Conservation (phyloP, 1,140 invertebrate genomes). For the Halesus radiatus region DNA sequence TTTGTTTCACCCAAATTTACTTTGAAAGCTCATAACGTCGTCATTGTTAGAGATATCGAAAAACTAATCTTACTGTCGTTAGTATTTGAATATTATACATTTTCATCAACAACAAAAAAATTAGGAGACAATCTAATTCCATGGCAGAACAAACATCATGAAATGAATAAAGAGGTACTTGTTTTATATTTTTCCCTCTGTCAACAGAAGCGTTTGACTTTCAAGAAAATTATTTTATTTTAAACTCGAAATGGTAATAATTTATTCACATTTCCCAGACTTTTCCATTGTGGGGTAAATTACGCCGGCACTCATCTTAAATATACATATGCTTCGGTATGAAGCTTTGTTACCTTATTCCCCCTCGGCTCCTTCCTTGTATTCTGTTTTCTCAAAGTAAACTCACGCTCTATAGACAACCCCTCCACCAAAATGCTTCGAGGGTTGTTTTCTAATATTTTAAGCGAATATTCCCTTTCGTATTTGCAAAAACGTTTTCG, state of each 20-base stretch:
- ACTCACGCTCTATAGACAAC: neutral
- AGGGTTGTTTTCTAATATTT: neutral
- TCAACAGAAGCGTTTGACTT: too few relatives aligned
- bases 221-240: neutral
- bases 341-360: constrained; percentile 13
- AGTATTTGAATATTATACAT: too few relatives aligned
- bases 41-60: too few relatives aligned
- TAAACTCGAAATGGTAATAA: neutral
- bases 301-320: constrained; percentile 22
- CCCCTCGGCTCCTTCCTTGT: neutral
- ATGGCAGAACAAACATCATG: too few relatives aligned
- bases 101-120: too few relatives aligned
- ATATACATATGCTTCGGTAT: constrained; percentile 26
- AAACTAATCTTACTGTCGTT: too few relatives aligned
- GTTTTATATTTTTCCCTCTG: too few relatives aligned
- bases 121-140: too few relatives aligned
- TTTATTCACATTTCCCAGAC: neutral
- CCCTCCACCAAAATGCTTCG: neutral
- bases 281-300: constrained; percentile 7
- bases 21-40: too few relatives aligned
- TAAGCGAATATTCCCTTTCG: neutral
- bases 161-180: too few relatives aligned
- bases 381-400: constrained; percentile 29
- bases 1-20: too few relatives aligned
- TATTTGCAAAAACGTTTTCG: neutral